Evolutionary conservation across 37 sponge, comb jelly and placozoan species (phyloP).

Genomic region (Mnemiopsis leidyi): DNA sequence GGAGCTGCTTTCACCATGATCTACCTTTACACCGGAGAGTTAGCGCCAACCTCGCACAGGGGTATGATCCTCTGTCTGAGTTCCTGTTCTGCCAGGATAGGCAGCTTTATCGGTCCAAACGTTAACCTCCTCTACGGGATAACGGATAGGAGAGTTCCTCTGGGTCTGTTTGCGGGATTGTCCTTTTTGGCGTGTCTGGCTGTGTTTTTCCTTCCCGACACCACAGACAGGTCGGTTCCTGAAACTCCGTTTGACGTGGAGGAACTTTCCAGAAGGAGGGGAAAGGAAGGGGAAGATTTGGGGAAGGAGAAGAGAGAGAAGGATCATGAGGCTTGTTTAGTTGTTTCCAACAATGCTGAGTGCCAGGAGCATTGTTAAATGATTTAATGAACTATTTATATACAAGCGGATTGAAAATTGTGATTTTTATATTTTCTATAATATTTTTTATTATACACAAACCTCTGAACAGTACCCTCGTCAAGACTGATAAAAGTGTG

Average conservation of each 20-base stretch:
- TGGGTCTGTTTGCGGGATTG: not conserved
- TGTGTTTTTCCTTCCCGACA: not conserved
- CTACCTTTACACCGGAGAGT: not conserved
- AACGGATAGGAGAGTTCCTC: slow-evolving; percentile 1
- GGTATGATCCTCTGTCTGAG: slow-evolving; percentile 3
- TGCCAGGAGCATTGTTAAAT: too few relatives aligned
- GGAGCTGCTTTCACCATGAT: not conserved
- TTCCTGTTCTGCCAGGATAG: not conserved
- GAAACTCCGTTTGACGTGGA: not conserved
- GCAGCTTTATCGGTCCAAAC: not conserved
- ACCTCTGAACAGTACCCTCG: too few relatives aligned
- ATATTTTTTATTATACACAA: too few relatives aligned
- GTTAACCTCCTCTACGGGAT: not conserved
- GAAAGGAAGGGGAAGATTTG: not conserved
- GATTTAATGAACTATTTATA: too few relatives aligned
- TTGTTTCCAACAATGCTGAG: too few relatives aligned
- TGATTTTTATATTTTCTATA: too few relatives aligned
- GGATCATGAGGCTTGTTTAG: too few relatives aligned
- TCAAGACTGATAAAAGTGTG: too few relatives aligned
- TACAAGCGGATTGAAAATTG: too few relatives aligned
- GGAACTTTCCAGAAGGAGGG: not conserved
- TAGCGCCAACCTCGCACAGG: slow-evolving; percentile 6
- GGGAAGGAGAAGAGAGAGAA: not conserved
- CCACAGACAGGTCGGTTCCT: not conserved
- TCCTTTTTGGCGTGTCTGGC: not conserved